Conservation (phyloP, 2,888 invertebrate genomes). For the Prenolepis imparis region DNA sequence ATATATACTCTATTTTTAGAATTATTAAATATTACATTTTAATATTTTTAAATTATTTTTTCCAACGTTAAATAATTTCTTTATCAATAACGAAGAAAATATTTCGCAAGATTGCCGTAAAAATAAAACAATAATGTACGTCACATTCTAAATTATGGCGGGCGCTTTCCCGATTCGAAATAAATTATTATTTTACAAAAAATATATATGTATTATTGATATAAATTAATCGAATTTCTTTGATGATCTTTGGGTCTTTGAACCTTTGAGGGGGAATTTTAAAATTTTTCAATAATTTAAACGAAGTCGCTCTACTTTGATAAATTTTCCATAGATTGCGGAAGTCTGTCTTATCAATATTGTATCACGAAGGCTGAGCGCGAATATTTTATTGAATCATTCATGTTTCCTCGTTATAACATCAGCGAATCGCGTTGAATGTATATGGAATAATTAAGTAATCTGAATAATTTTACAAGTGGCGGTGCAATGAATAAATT, state of each 20-base stretch:
- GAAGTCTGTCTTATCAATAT: conserved; percentile 37
- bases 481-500: background rate
- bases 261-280: background rate
- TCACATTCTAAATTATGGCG: background rate
- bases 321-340: conserved; percentile 19
- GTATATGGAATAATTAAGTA: conserved; percentile 2
- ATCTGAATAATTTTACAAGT: background rate
- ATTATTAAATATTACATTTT: background rate
- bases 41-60: background rate
- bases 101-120: background rate
- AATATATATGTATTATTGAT: background rate
- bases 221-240: conserved; percentile 8
- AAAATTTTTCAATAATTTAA: conserved; percentile 4
- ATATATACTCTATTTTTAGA: background rate
- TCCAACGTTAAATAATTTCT: background rate
- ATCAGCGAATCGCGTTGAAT: background rate
- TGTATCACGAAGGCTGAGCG: background rate
- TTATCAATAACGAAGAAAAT: background rate
- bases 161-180: background rate
- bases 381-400: conserved; percentile 21
- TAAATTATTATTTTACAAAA: conserved; percentile 8
- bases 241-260: background rate
- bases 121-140: background rate
- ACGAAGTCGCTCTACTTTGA: background rate
- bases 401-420: background rate